Conservation (phyloP, 2,888 invertebrate species). For the Carpatolechia fugitivella region DNA sequence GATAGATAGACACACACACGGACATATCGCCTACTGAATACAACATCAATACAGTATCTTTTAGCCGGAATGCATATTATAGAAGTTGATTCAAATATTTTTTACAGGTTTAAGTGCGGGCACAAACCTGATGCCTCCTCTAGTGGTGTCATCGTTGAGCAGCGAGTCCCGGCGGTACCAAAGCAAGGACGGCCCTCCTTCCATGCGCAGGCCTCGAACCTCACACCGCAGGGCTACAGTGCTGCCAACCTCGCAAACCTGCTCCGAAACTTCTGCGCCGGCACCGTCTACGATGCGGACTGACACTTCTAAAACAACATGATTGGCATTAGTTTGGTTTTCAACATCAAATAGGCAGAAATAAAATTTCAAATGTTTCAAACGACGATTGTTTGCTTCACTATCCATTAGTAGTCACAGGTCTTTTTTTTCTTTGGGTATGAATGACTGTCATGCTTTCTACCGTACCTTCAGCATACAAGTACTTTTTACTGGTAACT, state of each 20-base stretch:
- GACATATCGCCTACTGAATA: too few species aligned
- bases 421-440: background rate
- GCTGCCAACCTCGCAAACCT: slow-evolving; percentile 70
- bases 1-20: too few species aligned
- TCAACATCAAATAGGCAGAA: too few species aligned
- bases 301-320: slow-evolving; percentile 56
- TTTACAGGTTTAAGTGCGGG: background rate
- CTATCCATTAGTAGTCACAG: background rate
- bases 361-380: too few species aligned
- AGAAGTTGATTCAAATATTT: background rate
- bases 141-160: slow-evolving; percentile 68
- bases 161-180: slow-evolving; percentile 65
- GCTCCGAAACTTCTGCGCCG: slow-evolving; percentile 64
- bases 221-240: slow-evolving; percentile 70
- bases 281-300: slow-evolving; percentile 72
- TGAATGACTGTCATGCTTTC: too few species aligned
- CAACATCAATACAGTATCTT: too few species aligned
- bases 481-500: too few species aligned
- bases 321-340: background rate
- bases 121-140: slow-evolving; percentile 67
- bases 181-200: slow-evolving; percentile 66
- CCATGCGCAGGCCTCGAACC: slow-evolving; percentile 67
- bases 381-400: too few species aligned
- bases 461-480: too few species aligned
- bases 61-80: too few species aligned